Conservation (phyloP, 2,888 invertebrate species). For the Schizaphis graminum region DNA sequence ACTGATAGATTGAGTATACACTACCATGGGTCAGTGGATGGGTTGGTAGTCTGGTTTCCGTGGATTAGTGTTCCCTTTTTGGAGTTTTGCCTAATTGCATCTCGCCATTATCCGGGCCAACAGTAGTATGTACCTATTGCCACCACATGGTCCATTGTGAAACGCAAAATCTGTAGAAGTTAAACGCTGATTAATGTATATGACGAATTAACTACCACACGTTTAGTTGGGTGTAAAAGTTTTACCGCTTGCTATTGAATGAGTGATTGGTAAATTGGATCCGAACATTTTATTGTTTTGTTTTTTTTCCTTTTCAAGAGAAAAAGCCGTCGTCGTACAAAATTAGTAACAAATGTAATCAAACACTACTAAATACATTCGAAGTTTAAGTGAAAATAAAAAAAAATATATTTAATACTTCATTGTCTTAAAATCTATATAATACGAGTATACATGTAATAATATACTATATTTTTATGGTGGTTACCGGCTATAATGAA, state of each 20-base stretch:
- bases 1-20: background rate
- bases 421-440: too few species aligned
- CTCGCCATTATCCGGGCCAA: background rate
- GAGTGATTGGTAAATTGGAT: background rate
- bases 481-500: too few species aligned
- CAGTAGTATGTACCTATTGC: background rate
- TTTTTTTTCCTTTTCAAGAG: background rate
- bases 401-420: too few species aligned
- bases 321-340: background rate
- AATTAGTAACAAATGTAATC: background rate
- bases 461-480: too few species aligned
- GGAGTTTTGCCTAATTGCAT: constrained; percentile 27
- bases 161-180: background rate
- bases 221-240: background rate
- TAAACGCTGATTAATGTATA: constrained; percentile 9
- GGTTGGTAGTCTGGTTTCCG: background rate
- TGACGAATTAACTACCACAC: background rate
- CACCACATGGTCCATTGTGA: background rate
- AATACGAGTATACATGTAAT: too few species aligned
- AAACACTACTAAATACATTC: too few species aligned
- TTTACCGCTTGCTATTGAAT: background rate
- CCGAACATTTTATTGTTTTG: background rate
- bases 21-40: background rate
- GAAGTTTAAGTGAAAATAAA: too few species aligned
- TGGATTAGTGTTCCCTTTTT: background rate